These are phyloP conservation scores for Excalfactoria chinensis DNA, from an alignment of 2,113 vertebrate genomes.

Conservation along the genomic window DNA sequence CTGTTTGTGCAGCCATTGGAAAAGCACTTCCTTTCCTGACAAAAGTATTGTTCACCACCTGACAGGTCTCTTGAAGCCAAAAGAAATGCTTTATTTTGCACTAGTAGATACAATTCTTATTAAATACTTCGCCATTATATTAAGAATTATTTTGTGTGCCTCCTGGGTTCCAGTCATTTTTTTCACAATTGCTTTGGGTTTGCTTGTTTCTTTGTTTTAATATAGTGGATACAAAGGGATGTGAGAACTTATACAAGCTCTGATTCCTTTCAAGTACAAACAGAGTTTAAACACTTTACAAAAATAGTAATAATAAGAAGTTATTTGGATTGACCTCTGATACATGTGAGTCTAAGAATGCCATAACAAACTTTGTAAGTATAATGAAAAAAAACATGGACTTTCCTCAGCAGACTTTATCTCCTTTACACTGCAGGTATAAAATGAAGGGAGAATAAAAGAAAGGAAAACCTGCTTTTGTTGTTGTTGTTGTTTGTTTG, in stretches of 20 bases:
- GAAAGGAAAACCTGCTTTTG: background rate
- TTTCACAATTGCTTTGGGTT: no score
- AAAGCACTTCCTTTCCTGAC: conserved; percentile 71
- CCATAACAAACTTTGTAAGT: background rate
- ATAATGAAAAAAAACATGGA: background rate
- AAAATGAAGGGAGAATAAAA: no score
- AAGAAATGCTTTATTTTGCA: conserved; percentile 22
- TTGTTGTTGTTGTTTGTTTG: background rate
- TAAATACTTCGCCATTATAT: conserved; percentile 21
- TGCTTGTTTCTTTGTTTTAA: background rate
- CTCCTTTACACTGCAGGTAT: background rate
- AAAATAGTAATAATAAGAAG: no score
- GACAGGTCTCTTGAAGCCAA: background rate
- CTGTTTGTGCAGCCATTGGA: conserved; percentile 72
- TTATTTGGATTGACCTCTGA: background rate
- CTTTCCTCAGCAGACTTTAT: background rate
- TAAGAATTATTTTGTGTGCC: conserved; percentile 2
- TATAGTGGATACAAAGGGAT: background rate
- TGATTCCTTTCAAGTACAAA: background rate
- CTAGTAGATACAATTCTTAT: conserved; percentile 27
- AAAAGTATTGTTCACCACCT: conserved; percentile 44
- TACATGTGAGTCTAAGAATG: no score
- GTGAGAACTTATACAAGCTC: background rate
- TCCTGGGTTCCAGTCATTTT: background rate
- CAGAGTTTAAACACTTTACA: background rate